phyloP scores from a whole-genome alignment of 2,888 invertebrate species.

The Phorcus lineatus region DNA sequence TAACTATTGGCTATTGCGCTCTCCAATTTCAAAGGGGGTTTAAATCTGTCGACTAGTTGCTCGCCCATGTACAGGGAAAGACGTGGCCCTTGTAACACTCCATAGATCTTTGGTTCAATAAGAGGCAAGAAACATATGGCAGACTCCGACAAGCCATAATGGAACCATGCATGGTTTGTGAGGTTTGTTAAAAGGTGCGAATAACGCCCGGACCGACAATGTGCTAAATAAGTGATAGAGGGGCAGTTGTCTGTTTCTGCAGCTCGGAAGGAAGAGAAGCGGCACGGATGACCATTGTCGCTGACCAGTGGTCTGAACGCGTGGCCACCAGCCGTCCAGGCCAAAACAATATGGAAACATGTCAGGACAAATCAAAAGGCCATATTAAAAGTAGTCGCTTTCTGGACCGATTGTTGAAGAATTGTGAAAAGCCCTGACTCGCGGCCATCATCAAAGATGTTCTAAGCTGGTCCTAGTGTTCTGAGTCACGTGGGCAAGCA shows the following conservation, averaged over 20 bases:
- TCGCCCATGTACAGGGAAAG: background rate
- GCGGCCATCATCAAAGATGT: constrained; percentile 7
- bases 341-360: constrained; percentile 20
- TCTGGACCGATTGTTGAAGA: background rate
- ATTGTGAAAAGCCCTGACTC: background rate
- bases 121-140: constrained; percentile 13
- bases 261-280: background rate
- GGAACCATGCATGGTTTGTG: background rate
- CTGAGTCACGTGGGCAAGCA: background rate
- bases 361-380: constrained; percentile 20
- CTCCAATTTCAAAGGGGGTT: constrained; percentile 15
- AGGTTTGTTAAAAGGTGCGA: background rate
- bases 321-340: constrained; percentile 9
- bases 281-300: constrained; percentile 8
- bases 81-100: background rate
- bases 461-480: background rate
- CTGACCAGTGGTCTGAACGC: constrained; percentile 1
- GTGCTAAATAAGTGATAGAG: constrained; percentile 3
- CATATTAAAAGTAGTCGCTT: background rate
- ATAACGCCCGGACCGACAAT: background rate
- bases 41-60: constrained; percentile 18
- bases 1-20: background rate
- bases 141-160: background rate
- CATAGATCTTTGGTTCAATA: constrained; percentile 2
- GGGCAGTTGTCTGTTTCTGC: background rate